A percentile compares a stretch with the other conserved stretches of the same genome.
These are phyloP conservation scores for Cuniculus paca DNA, from an alignment of 2,797 vertebrate species.

Conservation along the genomic window DNA sequence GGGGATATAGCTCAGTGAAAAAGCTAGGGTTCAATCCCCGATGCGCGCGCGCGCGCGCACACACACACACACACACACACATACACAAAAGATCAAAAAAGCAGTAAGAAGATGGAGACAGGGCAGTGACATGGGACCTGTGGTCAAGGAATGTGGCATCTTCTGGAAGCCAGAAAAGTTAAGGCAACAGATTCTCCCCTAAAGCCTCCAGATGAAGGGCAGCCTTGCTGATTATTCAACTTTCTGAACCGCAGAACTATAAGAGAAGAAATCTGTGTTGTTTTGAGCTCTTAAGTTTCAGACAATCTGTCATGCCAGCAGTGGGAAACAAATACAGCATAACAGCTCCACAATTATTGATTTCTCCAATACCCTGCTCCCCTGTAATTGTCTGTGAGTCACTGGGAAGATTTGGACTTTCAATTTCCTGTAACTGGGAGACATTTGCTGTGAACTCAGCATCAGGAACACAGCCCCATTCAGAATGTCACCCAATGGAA, in stretches of 20 bases:
- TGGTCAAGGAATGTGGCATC: neutral
- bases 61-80: neutral
- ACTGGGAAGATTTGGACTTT: neutral
- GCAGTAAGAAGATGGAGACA: neutral
- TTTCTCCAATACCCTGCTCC: neutral
- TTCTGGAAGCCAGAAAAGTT: neutral
- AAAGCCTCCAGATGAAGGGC: neutral
- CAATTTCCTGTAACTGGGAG: neutral
- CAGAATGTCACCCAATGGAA: neutral
- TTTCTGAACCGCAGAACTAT: neutral
- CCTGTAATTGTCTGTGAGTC: neutral
- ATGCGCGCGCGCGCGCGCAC: too few relatives aligned
- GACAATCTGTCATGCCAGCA: neutral
- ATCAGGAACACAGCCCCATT: neutral
- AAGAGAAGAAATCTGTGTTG: neutral
- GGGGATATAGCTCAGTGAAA: neutral
- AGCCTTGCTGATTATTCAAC: neutral
- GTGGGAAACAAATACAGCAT: neutral
- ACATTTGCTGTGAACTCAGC: neutral
- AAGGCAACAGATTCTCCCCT: neutral
- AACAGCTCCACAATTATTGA: rapidly evolving
- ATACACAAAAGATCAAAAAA: neutral
- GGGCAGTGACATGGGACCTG: neutral
- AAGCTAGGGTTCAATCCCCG: neutral
- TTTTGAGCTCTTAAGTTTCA: neutral